Evolutionary conservation across 2,888 invertebrate species (phyloP).

Genomic region (Conops quadrifasciatus): DNA sequence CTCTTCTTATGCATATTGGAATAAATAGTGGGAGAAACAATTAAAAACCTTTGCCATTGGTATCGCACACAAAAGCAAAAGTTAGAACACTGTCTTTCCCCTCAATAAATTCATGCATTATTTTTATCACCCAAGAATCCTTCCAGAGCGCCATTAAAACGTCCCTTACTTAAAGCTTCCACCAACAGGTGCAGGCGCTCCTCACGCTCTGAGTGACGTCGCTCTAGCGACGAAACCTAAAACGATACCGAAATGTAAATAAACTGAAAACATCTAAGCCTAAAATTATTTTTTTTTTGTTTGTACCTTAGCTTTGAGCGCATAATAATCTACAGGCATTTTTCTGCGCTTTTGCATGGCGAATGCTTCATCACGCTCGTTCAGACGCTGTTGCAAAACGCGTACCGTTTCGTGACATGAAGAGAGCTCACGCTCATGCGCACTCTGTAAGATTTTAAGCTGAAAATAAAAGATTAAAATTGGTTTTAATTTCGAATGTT

Average conservation of each 20-base stretch:
- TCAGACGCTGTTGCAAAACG: constrained; percentile 62
- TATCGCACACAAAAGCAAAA: not conserved
- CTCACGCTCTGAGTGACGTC: constrained; percentile 65
- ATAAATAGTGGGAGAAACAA: not conserved
- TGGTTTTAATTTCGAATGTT: no score
- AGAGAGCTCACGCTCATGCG: constrained; percentile 75
- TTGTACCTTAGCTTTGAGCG: constrained; percentile 64
- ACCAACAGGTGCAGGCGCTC: constrained; percentile 64
- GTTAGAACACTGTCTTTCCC: not conserved
- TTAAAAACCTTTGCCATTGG: not conserved
- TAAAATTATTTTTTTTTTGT: not conserved
- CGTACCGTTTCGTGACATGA: constrained; percentile 64
- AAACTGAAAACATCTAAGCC: not conserved
- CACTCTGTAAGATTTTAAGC: constrained; percentile 78
- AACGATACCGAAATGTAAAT: constrained; percentile 6
- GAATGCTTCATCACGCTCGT: constrained; percentile 63
- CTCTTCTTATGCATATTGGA: not conserved
- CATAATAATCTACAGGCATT: constrained; percentile 65
- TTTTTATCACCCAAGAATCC: constrained; percentile 61
- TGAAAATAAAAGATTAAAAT: constrained; percentile 61
- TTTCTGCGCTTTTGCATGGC: constrained; percentile 64
- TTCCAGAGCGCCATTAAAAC: constrained; percentile 62
- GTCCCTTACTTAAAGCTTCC: constrained; percentile 65
- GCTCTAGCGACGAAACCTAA: constrained; percentile 64
- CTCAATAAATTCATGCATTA: constrained; percentile 52